Conservation (phyloP, 2,113 vertebrate genomes). For the Brevimyrus niger region DNA sequence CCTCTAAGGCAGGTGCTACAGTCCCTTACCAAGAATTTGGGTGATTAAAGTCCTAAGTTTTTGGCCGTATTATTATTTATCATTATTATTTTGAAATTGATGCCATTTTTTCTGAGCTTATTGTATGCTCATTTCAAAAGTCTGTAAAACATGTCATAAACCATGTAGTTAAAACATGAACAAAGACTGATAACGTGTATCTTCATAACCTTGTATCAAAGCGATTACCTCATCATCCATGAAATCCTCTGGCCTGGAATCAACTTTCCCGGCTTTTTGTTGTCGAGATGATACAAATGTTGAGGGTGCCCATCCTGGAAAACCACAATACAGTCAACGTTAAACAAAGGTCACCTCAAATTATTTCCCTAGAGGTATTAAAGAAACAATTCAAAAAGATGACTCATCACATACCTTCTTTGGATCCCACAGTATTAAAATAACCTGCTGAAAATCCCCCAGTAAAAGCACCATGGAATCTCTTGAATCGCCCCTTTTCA, state of each 20-base stretch:
- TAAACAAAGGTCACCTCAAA: not conserved
- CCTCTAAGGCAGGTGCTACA: not conserved
- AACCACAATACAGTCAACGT: not conserved
- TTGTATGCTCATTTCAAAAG: not conserved
- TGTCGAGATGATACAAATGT: conserved; percentile 84
- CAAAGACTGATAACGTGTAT: not conserved
- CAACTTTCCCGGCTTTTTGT: conserved; percentile 71
- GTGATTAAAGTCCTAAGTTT: not conserved
- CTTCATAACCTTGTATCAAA: not conserved
- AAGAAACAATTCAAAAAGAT: not conserved
- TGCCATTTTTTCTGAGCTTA: not conserved
- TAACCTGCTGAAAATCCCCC: conserved; percentile 95
- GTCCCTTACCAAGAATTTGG: not conserved
- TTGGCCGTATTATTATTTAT: not conserved
- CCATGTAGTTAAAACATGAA: not conserved
- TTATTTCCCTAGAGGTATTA: not conserved
- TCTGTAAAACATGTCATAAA: not conserved
- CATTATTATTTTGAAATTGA: not conserved
- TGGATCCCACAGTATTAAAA: conserved; percentile 90
- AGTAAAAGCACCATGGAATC: conserved; percentile 94
- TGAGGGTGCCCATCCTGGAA: conserved; percentile 83
- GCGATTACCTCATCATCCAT: conserved; percentile 91
- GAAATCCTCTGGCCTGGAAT: conserved; percentile 79
- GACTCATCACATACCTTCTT: conserved; percentile 72
- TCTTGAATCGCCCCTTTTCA: conserved; percentile 81